Evolutionary conservation across 2,888 invertebrate species (phyloP), one percentile per base, ranked within the genome.

Genomic region (Carabus problematicus): DNA sequence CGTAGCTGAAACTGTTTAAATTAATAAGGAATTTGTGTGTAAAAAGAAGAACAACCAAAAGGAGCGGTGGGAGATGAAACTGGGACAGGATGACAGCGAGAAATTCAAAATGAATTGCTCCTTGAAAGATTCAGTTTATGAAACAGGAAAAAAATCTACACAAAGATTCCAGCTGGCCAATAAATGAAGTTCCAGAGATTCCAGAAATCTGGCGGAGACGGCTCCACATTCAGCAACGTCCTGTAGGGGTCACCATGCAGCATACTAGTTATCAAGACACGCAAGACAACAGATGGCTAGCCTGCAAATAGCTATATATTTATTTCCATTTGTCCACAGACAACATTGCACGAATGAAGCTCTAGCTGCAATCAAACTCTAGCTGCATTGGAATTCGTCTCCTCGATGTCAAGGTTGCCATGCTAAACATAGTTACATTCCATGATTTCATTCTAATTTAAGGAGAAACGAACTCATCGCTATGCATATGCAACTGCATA

Each of bases 111-210:
- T 11, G 40, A 56, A 39, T 56, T 56, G 29, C 29, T 56, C 29
- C 9, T 7, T n/a, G 40, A 56, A 14, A 39, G 18, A 52, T 52
- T 52, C 19, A 18, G 19, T 52, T 19, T 14, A 52, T 14, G 19
- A 14, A 52, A 19, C 3, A 12, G 11, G 9, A 16, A 16, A 67
- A 67, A 64, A 60, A 67, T 67, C 56, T 60, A 18, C 42, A 67
- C 60, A 11, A 60, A 60, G 66, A 66, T 59, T 67, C 60, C 18
- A 14, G 7, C 16, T 64, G 49, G 58, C 66, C 66, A 67, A 54
- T 60, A 67, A 18, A 67, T 52, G 60, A 67, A 67, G 67, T 67
- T 67, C 59, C 60, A 11, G 45, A 42, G 6, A 67, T 66, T 58
- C 58, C 41, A 18, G 52, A 19, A 52, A 52, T 52, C 8, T 18